These are phyloP conservation scores for Poeciliopsis presidionis DNA, from an alignment of 2,797 vertebrate genomes.

Conservation along the genomic window DNA sequence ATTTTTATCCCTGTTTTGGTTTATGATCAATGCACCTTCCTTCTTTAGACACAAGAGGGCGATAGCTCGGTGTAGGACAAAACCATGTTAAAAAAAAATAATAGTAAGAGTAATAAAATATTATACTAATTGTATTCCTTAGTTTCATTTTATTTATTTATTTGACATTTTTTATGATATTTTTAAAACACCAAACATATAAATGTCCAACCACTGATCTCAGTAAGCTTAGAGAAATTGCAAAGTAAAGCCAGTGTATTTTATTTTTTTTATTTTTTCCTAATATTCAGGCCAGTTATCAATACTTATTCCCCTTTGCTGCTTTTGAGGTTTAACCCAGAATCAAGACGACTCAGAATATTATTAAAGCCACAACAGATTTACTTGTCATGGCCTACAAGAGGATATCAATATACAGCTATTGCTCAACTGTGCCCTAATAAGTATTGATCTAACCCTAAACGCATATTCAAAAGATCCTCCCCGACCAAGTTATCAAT, in stretches of 20 bases:
- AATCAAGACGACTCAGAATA: slow-evolving; percentile 10
- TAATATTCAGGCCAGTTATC: background rate
- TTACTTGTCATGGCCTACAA: background rate
- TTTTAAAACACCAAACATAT: background rate
- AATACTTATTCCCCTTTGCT: slow-evolving; percentile 49
- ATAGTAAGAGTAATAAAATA: slow-evolving; percentile 54
- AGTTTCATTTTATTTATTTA: slow-evolving; percentile 18
- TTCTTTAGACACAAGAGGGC: slow-evolving; percentile 63
- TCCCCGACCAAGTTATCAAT: slow-evolving; percentile 66
- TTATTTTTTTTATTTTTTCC: too few species aligned
- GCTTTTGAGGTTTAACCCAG: slow-evolving; percentile 21
- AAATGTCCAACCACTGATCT: background rate
- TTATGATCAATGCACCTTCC: slow-evolving; percentile 37
- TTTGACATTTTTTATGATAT: background rate
- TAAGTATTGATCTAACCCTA: slow-evolving; percentile 42
- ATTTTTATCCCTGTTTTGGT: background rate
- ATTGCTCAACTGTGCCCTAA: slow-evolving; percentile 23
- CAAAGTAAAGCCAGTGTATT: slow-evolving; percentile 7
- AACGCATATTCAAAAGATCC: slow-evolving; percentile 52
- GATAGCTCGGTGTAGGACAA: slow-evolving; percentile 31
- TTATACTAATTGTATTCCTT: slow-evolving; percentile 33
- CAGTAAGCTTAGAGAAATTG: slow-evolving; percentile 4
- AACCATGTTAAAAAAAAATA: slow-evolving; percentile 30
- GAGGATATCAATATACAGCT: slow-evolving; percentile 1
- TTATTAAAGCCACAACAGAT: background rate